Base-by-base conservation (phyloP, 2,888 invertebrate species). In the Acleris literana region DNA sequence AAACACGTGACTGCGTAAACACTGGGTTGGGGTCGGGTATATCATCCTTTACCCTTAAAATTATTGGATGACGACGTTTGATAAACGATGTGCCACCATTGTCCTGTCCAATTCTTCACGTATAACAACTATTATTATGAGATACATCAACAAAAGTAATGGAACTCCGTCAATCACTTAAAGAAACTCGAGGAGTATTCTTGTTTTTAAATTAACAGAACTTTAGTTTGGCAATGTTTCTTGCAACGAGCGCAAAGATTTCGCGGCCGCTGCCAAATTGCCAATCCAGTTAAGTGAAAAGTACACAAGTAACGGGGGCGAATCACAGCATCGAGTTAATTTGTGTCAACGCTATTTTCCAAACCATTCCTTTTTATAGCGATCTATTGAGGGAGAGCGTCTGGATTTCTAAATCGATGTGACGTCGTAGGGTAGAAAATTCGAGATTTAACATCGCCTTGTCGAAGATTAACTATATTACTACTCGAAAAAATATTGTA, bases 201-300 rank as follows among this genome's bases (percentile, higher is more conserved):
- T 25, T 39, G 49, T 49, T 49, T 49, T 49, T 33, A 39, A 59
- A 49, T 59, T 59, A 49, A 59, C 49, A 61, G 54, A 22, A 7
- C 20, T 46, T 52, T 29, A 22, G 52, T 54, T 67, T 67, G 67
- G 67, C 67, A 59, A 58, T 63, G 63, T 64, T 60, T 64, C 59
- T 56, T 29, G 58, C 64, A 56, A 58, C 46, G 60, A 60, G 33
- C 52, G 64, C 64, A 64, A 68, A 64, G 60, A 64, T 57, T 57
- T 33, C 22, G 20, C 22, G 52, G 44, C 39, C 71, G 74, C 74
- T 84, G 87, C 88, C 88, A 88, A 90, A 90, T 88, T 85, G 87
- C 78, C 89, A 90, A 90, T 90, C 81, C 80, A 64, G 73, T 73
- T 80, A 81, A 90, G 89, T 88, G 84, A 79, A 74, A 71, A 77